Percentiles rank a stretch among this genome's conserved stretches.
phyloP scores from a whole-genome alignment of 1,140 invertebrate genomes.

The Lucilia cuprina region DNA sequence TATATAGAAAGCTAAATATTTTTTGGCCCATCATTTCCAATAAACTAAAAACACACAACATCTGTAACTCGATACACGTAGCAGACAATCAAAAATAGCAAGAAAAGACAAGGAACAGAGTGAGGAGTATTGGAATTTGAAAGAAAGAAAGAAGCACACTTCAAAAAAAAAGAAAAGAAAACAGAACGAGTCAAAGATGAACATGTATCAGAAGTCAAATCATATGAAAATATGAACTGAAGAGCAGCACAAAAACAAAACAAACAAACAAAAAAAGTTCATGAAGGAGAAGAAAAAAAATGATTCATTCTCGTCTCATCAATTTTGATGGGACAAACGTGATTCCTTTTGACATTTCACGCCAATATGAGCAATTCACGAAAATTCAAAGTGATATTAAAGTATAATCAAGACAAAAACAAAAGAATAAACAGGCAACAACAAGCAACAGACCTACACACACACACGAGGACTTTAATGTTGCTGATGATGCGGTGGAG shows the following conservation, averaged over 20 bases:
- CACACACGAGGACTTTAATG: background rate
- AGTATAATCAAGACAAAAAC: constrained; percentile 13
- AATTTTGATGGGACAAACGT: constrained; percentile 37
- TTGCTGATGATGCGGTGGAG: background rate
- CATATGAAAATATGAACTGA: constrained; percentile 13
- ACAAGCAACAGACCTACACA: background rate
- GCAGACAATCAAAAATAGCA: background rate
- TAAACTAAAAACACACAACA: constrained; percentile 16
- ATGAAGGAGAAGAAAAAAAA: background rate
- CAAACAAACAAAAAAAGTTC: background rate
- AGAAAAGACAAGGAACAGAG: background rate
- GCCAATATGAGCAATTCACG: constrained; percentile 29
- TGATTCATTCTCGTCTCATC: constrained; percentile 32
- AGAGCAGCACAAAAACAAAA: background rate
- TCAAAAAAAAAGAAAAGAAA: background rate
- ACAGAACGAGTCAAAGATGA: background rate
- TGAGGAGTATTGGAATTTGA: no score
- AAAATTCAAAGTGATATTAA: constrained; percentile 33
- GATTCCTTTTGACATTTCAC: constrained; percentile 39
- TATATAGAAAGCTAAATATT: background rate
- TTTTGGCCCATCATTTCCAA: constrained; percentile 22
- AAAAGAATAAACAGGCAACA: background rate
- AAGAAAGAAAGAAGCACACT: constrained; percentile 3
- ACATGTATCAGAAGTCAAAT: constrained; percentile 17
- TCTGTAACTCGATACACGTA: constrained; percentile 31